Evolutionary conservation across 2,113 vertebrate genomes (phyloP).

Genomic region (Lates calcarifer): DNA sequence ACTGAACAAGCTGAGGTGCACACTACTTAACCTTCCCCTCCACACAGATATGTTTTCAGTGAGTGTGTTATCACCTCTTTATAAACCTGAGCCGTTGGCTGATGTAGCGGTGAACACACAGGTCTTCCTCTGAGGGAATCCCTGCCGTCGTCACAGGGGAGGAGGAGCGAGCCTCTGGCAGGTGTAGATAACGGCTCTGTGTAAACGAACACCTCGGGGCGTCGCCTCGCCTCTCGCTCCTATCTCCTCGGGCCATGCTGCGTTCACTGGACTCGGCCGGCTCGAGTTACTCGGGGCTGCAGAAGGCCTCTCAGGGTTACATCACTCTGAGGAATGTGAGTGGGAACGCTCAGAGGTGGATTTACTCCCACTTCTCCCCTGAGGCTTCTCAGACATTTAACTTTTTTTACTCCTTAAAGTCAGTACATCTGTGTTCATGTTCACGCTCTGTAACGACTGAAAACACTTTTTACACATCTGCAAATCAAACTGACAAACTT

Average conservation of each 20-base stretch:
- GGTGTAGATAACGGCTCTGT: slow-evolving; percentile 49
- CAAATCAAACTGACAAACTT: too few species aligned
- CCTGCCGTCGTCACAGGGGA: slow-evolving; percentile 53
- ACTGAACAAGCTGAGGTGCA: too few species aligned
- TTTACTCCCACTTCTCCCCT: slow-evolving; percentile 7
- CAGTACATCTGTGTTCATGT: not conserved
- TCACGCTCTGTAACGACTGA: not conserved
- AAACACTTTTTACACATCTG: not conserved
- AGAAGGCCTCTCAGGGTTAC: not conserved
- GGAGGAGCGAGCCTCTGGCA: slow-evolving; percentile 43
- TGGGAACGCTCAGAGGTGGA: not conserved
- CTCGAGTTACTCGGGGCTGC: not conserved
- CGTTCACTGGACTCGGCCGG: not conserved
- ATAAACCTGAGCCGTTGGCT: not conserved
- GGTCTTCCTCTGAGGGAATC: slow-evolving; percentile 49
- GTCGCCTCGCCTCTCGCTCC: not conserved
- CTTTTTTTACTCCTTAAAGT: not conserved
- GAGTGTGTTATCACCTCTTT: not conserved
- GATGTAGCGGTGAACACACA: not conserved
- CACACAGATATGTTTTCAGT: not conserved
- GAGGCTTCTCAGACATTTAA: not conserved
- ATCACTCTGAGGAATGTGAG: slow-evolving; percentile 47
- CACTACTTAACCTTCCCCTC: too few species aligned
- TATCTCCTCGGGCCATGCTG: slow-evolving; percentile 59
- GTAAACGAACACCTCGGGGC: slow-evolving; percentile 15